Conservation (phyloP, 2,888 invertebrate species). For the Hirtodrosophila histrioides region DNA sequence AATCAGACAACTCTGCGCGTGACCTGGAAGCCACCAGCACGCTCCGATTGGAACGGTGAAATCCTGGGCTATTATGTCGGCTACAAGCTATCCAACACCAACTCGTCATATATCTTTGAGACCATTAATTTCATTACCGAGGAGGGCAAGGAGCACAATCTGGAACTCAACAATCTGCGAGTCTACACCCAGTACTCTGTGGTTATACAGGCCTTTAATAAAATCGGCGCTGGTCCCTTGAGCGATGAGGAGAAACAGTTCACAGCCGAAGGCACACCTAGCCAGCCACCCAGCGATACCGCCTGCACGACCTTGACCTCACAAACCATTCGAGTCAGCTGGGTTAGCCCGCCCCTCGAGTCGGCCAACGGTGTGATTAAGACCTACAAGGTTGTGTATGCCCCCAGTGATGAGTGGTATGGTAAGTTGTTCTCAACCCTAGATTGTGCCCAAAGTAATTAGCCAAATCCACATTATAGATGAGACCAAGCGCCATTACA, state of each 20-base stretch:
- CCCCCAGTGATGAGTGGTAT: slow-evolving; percentile 96
- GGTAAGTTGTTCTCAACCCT: slow-evolving; percentile 86
- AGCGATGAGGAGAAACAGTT: slow-evolving; percentile 95
- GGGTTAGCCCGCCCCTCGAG: slow-evolving; percentile 96
- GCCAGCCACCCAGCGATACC: slow-evolving; percentile 95
- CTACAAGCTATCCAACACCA: slow-evolving; percentile 92
- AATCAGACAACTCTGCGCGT: slow-evolving; percentile 94
- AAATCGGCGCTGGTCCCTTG: slow-evolving; percentile 95
- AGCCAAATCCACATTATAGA: slow-evolving; percentile 85
- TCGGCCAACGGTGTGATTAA: slow-evolving; percentile 97
- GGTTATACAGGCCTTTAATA: slow-evolving; percentile 97
- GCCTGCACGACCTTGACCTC: slow-evolving; percentile 96
- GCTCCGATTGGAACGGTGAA: slow-evolving; percentile 96
- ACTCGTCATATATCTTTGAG: slow-evolving; percentile 95
- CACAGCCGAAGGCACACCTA: slow-evolving; percentile 97
- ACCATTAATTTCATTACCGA: slow-evolving; percentile 96
- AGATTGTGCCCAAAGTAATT: background rate
- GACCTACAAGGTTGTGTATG: slow-evolving; percentile 97
- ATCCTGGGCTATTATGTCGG: slow-evolving; percentile 96
- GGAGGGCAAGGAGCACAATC: slow-evolving; percentile 94
- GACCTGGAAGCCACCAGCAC: slow-evolving; percentile 95
- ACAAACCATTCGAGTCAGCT: slow-evolving; percentile 96
- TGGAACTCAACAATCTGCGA: slow-evolving; percentile 92
- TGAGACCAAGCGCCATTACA: slow-evolving; percentile 95
- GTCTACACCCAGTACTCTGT: slow-evolving; percentile 98